phyloP scores from a whole-genome alignment of 2,888 invertebrate species.

The Liopterus haemorrhoidalis region DNA sequence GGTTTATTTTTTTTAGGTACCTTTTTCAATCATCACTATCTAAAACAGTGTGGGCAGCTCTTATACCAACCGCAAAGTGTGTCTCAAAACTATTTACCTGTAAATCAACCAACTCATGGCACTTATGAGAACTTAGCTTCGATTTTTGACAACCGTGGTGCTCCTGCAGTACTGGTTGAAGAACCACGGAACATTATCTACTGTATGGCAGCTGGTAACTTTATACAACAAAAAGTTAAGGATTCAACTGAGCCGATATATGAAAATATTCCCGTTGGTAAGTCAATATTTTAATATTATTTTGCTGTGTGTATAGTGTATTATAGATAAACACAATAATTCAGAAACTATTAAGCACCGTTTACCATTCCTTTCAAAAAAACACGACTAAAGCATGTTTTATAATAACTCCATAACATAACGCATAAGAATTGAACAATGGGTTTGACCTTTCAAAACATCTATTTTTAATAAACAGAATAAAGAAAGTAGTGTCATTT shows the following conservation, averaged over 20 bases:
- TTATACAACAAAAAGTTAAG: conserved; percentile 37
- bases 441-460: too few relatives aligned
- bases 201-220: conserved; percentile 52
- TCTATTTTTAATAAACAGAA: too few relatives aligned
- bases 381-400: too few relatives aligned
- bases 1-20: conserved; percentile 70
- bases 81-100: conserved; percentile 31
- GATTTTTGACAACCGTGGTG: conserved; percentile 46
- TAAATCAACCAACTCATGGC: conserved; percentile 53
- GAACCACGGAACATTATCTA: conserved; percentile 59
- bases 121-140: conserved; percentile 69
- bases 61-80: conserved; percentile 20
- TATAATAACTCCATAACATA: too few relatives aligned
- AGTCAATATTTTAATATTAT: conserved; percentile 38
- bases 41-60: conserved; percentile 36
- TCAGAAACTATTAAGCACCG: too few relatives aligned
- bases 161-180: conserved; percentile 50
- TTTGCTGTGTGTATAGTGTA: too few relatives aligned
- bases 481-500: too few relatives aligned
- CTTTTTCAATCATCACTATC: conserved; percentile 49
- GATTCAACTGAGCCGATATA: conserved; percentile 69
- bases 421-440: too few relatives aligned
- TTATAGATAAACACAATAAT: not conserved
- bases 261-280: conserved; percentile 72
- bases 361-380: too few relatives aligned